Evolutionary conservation across 2,888 invertebrate genomes (phyloP).

Genomic region (Hydraecia micacea): DNA sequence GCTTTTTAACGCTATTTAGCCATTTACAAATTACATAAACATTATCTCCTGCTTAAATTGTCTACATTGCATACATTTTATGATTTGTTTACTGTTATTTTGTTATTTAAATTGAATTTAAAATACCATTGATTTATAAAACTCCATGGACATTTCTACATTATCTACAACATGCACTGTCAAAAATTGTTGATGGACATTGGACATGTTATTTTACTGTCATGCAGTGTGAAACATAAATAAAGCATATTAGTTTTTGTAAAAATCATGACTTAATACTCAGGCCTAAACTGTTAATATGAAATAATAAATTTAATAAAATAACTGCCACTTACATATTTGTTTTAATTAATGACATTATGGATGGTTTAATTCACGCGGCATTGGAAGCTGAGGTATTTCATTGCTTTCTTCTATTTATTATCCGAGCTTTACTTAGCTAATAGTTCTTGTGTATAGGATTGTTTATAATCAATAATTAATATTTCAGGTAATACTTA

Average conservation of each 20-base stretch:
- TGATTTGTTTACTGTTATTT: neutral
- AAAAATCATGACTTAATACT: constrained; percentile 90
- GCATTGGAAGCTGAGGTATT: constrained; percentile 90
- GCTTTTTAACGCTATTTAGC: neutral
- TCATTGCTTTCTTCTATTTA: constrained; percentile 78
- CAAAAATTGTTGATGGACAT: constrained; percentile 88
- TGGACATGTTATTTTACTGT: constrained; percentile 90
- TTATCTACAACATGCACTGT: constrained; percentile 75
- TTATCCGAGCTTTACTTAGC: constrained; percentile 67
- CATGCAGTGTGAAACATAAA: constrained; percentile 90
- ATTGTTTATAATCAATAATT: constrained; percentile 56
- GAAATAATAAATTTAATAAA: constrained; percentile 84
- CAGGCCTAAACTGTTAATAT: constrained; percentile 85
- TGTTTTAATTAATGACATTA: constrained; percentile 89
- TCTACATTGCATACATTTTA: neutral
- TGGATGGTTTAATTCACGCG: constrained; percentile 91
- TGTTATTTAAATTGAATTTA: neutral
- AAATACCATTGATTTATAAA: constrained; percentile 14
- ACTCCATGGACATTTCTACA: constrained; percentile 40
- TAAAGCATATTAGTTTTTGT: constrained; percentile 89
- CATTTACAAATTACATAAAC: neutral
- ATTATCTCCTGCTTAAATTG: neutral
- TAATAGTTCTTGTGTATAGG: constrained; percentile 48
- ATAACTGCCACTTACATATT: constrained; percentile 84
- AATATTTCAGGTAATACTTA: constrained; percentile 86